Evolutionary conservation across 2,113 vertebrate species (phyloP).

Genomic region (Plotosus lineatus): DNA sequence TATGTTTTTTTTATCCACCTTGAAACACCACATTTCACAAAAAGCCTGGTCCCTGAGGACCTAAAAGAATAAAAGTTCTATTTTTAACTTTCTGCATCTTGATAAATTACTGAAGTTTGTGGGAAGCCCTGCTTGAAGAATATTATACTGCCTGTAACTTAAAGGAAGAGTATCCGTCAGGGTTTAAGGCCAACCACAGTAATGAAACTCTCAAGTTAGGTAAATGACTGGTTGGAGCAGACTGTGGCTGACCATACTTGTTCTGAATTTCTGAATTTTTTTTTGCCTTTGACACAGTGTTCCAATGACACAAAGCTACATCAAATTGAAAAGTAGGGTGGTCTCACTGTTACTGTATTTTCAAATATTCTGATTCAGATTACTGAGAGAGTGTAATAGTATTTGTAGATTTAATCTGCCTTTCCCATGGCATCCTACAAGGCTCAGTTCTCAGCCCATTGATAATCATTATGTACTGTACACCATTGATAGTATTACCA

Average conservation of each 20-base stretch:
- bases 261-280: not conserved
- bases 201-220: not conserved
- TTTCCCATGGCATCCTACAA: not conserved
- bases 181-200: conserved; percentile 1
- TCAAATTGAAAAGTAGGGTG: not conserved
- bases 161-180: not conserved
- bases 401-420: not conserved
- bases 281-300: not conserved
- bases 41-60: not conserved
- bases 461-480: not conserved
- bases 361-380: not conserved
- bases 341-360: not conserved
- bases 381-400: not conserved
- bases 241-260: not conserved
- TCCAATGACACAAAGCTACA: not conserved
- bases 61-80: not conserved
- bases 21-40: conserved; percentile 1
- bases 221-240: not conserved
- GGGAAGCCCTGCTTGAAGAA: not conserved
- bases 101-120: not conserved
- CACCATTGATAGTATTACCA: not conserved
- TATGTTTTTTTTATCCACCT: not conserved
- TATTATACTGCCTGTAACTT: not conserved
- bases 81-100: not conserved
- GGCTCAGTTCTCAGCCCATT: not conserved